Conservation (phyloP, 2,888 invertebrate genomes). For the Metopia argyrocephala region DNA sequence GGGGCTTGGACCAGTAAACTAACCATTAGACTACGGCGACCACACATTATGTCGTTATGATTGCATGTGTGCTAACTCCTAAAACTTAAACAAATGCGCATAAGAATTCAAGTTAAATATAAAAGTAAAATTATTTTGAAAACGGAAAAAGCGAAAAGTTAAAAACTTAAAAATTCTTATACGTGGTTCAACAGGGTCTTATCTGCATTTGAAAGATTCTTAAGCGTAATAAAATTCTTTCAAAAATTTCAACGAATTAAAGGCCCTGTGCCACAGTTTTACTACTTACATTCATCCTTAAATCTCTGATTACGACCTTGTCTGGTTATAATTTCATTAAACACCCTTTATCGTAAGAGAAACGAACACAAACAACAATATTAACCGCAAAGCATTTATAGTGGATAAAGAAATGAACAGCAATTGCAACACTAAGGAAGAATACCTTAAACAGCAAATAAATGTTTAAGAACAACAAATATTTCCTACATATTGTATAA, state of each 20-base stretch:
- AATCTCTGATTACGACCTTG: not conserved
- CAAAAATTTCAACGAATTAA: not conserved
- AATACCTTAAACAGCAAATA: constrained; percentile 15
- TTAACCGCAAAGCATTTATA: not conserved
- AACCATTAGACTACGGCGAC: too few species aligned
- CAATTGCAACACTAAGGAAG: not conserved
- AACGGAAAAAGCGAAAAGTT: too few species aligned
- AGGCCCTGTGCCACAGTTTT: not conserved
- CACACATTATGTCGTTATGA: too few species aligned
- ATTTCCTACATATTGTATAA: not conserved
- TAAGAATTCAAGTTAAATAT: too few species aligned
- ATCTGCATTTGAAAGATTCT: too few species aligned
- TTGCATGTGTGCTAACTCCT: too few species aligned
- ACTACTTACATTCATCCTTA: not conserved
- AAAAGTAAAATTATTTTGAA: too few species aligned
- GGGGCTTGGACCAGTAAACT: too few species aligned
- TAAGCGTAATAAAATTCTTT: not conserved
- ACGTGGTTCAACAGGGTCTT: too few species aligned
- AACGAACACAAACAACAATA: not conserved
- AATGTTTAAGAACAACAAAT: constrained; percentile 9
- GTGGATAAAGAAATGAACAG: not conserved
- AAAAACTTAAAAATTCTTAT: too few species aligned
- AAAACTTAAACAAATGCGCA: too few species aligned
- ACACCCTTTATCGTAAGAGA: constrained; percentile 6
- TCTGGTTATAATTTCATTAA: not conserved